A percentile compares a stretch with the other conserved stretches of the same genome.
These are phyloP conservation scores for Crambe crambe DNA, from an alignment of 37 sponge, comb jelly and placozoan genomes.

Conservation along the genomic window DNA sequence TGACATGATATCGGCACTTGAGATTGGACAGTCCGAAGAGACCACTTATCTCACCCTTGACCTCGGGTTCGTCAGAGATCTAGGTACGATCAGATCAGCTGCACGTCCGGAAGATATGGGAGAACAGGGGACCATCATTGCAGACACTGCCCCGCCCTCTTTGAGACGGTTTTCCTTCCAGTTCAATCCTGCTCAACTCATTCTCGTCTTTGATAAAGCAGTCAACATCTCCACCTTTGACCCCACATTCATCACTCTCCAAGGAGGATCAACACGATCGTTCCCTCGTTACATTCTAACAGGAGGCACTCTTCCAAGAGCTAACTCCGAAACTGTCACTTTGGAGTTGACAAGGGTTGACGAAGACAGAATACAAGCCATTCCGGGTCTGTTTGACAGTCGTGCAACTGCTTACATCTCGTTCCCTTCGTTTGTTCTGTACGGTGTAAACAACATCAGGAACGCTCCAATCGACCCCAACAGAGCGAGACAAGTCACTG, in stretches of 20 bases:
- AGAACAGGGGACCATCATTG: constrained; percentile 17
- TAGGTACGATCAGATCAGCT: constrained; percentile 39
- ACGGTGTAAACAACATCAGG: constrained; percentile 56
- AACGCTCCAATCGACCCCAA: constrained; percentile 48
- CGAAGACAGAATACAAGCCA: constrained; percentile 48
- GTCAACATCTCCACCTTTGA: constrained; percentile 71
- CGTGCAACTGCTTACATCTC: constrained; percentile 72
- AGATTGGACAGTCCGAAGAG: constrained; percentile 42
- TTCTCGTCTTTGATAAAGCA: constrained; percentile 76
- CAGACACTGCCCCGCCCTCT: constrained; percentile 55
- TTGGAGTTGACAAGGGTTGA: constrained; percentile 59
- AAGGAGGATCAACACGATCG: constrained; percentile 40
- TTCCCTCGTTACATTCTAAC: constrained; percentile 67
- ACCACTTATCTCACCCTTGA: constrained; percentile 67
- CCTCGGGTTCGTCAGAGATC: constrained; percentile 57
- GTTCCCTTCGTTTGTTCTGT: constrained; percentile 51
- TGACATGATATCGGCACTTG: constrained; percentile 37
- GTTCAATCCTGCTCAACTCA: constrained; percentile 63
- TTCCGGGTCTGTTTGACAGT: constrained; percentile 51
- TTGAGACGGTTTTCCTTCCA: constrained; percentile 66
- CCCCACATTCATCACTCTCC: constrained; percentile 67
- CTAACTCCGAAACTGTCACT: constrained; percentile 15
- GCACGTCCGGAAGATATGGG: constrained; percentile 30
- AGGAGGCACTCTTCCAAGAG: constrained; percentile 45
- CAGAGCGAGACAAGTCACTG: constrained; percentile 32